phyloP scores from a whole-genome alignment of 2,888 invertebrate genomes.

The Parelbella ahira region DNA sequence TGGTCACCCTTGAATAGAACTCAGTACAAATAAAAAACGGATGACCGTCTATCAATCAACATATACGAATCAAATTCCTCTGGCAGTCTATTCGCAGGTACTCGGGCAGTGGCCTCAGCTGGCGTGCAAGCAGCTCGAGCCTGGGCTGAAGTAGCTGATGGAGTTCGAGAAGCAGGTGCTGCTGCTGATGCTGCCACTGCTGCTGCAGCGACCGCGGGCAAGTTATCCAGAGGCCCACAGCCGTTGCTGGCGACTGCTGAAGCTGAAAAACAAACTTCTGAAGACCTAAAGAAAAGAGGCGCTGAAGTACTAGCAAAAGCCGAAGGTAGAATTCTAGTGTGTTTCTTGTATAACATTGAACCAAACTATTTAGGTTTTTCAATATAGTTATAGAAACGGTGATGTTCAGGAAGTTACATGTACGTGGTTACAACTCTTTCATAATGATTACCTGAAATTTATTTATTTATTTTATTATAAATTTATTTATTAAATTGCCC shows the following conservation, averaged over 20 bases:
- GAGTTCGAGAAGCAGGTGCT: slow-evolving; percentile 58
- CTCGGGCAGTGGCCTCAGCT: slow-evolving; percentile 86
- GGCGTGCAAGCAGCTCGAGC: slow-evolving; percentile 84
- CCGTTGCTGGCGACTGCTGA: slow-evolving; percentile 47
- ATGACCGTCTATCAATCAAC: background rate
- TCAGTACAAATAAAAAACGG: too few relatives aligned
- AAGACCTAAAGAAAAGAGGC: slow-evolving; percentile 75
- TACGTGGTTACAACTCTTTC: too few relatives aligned
- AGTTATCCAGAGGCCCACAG: slow-evolving; percentile 65
- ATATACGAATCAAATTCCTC: slow-evolving; percentile 18
- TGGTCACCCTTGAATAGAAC: too few relatives aligned
- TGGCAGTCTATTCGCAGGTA: slow-evolving; percentile 82
- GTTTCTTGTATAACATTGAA: too few relatives aligned
- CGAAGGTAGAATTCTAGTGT: slow-evolving; percentile 59
- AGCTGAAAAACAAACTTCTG: slow-evolving; percentile 77
- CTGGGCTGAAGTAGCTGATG: slow-evolving; percentile 82
- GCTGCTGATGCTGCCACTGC: slow-evolving; percentile 59
- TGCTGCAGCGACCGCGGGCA: slow-evolving; percentile 52
- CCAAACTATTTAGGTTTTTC: too few relatives aligned
- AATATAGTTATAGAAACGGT: too few relatives aligned
- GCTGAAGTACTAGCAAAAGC: slow-evolving; percentile 57
- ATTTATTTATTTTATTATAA: too few relatives aligned
- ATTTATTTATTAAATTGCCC: too few relatives aligned
- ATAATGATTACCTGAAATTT: too few relatives aligned
- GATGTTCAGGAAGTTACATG: too few relatives aligned